phyloP scores from a whole-genome alignment of 2,113 vertebrate genomes.

The Chamaea fasciata region DNA sequence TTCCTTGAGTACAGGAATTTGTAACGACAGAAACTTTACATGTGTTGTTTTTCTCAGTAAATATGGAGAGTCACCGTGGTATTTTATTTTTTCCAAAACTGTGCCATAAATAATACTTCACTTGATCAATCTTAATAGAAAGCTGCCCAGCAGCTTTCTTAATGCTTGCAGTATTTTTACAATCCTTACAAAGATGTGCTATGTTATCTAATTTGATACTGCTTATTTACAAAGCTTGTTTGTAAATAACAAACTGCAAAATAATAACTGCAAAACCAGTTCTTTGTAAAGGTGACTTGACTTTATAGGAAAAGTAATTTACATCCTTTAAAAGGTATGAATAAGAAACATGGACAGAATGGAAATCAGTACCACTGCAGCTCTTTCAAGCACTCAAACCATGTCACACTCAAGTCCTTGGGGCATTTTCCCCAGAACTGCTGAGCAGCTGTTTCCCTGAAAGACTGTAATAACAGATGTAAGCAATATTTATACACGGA shows the following conservation, averaged over 20 bases:
- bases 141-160: not conserved
- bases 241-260: too few relatives aligned
- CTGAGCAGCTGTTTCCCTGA: not conserved
- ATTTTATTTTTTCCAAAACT: not conserved
- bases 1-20: not conserved
- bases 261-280: not conserved
- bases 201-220: not conserved
- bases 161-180: not conserved
- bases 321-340: not conserved
- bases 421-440: not conserved
- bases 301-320: not conserved
- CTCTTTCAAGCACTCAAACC: not conserved
- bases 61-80: not conserved
- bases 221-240: not conserved
- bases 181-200: not conserved
- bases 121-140: not conserved
- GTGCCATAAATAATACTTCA: not conserved
- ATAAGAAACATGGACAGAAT: not conserved
- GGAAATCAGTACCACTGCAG: not conserved
- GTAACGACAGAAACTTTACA: not conserved
- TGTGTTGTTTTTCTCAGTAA: not conserved
- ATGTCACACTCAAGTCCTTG: rapidly evolving
- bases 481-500: not conserved
- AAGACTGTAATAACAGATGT: not conserved
- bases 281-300: not conserved